These are phyloP conservation scores for Bambusicola thoracicus DNA, from an alignment of 2,113 vertebrate genomes.

Conservation along the genomic window DNA sequence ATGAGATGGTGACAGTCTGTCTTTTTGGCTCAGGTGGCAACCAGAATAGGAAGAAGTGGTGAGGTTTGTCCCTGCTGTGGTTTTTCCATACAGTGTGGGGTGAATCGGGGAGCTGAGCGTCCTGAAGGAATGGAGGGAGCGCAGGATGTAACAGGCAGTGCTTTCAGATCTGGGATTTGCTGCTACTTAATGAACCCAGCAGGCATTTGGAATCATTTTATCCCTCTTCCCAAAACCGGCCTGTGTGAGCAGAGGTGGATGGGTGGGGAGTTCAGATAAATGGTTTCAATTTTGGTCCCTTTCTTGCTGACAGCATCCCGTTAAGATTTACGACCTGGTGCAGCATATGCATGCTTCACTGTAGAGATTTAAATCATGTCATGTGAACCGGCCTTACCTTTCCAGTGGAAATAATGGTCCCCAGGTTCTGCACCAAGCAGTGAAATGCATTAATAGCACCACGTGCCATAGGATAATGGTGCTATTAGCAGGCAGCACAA, in stretches of 20 bases:
- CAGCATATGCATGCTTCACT: conserved; percentile 43
- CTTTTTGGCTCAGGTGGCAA: neutral
- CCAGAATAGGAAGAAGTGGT: neutral
- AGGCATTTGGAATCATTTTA: conserved; percentile 47
- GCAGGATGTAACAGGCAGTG: neutral
- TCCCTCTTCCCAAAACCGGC: conserved; percentile 57
- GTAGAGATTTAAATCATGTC: conserved; percentile 71
- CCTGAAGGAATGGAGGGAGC: neutral
- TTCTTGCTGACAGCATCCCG: conserved; percentile 62
- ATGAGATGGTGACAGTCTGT: neutral
- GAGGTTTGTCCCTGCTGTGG: fast-evolving
- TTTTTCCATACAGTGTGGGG: neutral
- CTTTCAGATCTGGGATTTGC: conserved; percentile 16
- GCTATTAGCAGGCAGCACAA: conserved; percentile 60
- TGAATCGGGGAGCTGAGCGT: neutral
- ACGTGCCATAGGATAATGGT: conserved; percentile 65
- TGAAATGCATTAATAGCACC: conserved; percentile 63
- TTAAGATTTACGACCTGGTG: conserved; percentile 69
- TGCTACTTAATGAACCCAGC: conserved; percentile 37
- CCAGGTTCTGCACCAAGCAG: conserved; percentile 58
- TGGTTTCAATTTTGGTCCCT: conserved; percentile 72
- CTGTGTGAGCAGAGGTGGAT: conserved; percentile 35
- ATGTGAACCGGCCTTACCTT: conserved; percentile 65
- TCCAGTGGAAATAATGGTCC: conserved; percentile 72
- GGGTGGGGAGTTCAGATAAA: conserved; percentile 70